A percentile compares a stretch with the other conserved stretches of the same genome.
Conservation (phyloP, 2,113 vertebrate species). For the Peromyscus polionotus region DNA sequence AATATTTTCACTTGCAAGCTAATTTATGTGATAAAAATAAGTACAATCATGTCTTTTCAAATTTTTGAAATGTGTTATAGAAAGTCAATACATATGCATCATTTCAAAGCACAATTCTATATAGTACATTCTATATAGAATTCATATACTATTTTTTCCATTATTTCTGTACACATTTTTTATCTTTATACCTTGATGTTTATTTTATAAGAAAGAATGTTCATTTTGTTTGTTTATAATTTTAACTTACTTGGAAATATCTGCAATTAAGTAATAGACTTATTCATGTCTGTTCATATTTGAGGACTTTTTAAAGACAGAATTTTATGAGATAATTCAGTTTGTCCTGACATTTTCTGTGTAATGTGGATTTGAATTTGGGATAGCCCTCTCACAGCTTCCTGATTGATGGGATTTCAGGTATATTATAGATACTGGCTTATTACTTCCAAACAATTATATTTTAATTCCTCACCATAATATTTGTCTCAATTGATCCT, state of each 20-base stretch:
- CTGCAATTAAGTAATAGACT: background rate
- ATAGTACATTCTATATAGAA: background rate
- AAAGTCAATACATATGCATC: background rate
- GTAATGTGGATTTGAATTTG: background rate
- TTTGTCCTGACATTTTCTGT: background rate
- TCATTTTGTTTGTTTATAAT: background rate
- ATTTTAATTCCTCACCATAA: background rate
- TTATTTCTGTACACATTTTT: background rate
- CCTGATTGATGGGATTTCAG: background rate
- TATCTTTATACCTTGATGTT: background rate
- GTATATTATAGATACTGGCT: background rate
- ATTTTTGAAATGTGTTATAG: background rate
- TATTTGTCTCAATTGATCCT: background rate
- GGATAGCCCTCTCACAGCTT: no score
- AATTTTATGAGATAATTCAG: background rate
- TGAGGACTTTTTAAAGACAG: background rate
- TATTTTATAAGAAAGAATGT: background rate
- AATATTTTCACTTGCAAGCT: background rate
- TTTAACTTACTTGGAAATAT: background rate
- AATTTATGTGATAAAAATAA: background rate
- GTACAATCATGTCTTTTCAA: background rate
- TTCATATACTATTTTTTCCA: background rate
- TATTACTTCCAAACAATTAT: background rate
- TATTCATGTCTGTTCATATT: background rate
- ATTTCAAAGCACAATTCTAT: background rate